Evolutionary conservation across 2,113 vertebrate genomes (phyloP).

Genomic region (Pteronura brasiliensis): DNA sequence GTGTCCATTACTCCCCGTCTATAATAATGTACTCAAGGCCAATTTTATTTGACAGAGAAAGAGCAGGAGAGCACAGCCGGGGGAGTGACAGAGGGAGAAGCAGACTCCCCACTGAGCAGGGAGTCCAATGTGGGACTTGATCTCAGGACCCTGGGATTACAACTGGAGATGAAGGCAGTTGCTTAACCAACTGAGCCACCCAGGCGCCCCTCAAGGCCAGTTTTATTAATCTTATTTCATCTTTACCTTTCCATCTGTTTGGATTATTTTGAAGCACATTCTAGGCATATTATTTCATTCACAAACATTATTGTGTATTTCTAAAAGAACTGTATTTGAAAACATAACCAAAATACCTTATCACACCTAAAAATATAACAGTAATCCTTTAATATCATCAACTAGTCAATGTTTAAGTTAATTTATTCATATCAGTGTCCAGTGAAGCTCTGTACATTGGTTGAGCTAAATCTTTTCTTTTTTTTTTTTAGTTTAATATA

Average conservation of each 20-base stretch:
- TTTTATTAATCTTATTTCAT: conserved; percentile 5
- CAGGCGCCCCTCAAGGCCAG: neutral
- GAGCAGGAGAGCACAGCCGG: no score
- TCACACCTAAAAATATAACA: neutral
- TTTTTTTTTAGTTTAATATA: neutral
- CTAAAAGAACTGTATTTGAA: neutral
- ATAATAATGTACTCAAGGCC: neutral
- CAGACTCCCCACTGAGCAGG: no score
- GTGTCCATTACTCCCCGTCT: neutral
- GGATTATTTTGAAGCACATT: conserved; percentile 27
- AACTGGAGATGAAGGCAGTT: no score
- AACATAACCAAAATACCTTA: neutral
- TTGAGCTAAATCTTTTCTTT: neutral
- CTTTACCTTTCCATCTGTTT: neutral
- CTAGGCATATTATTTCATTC: neutral
- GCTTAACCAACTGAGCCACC: no score
- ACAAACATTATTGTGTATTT: neutral
- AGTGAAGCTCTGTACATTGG: neutral
- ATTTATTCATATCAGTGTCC: neutral
- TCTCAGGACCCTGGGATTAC: no score
- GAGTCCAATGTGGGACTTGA: no score
- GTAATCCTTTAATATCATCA: neutral
- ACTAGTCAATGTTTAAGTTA: neutral
- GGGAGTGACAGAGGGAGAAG: no score
- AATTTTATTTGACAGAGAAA: neutral